Evolutionary conservation across 2,888 invertebrate genomes (phyloP), one percentile per base, ranked within the genome.

Genomic region (Pterostichus niger): DNA sequence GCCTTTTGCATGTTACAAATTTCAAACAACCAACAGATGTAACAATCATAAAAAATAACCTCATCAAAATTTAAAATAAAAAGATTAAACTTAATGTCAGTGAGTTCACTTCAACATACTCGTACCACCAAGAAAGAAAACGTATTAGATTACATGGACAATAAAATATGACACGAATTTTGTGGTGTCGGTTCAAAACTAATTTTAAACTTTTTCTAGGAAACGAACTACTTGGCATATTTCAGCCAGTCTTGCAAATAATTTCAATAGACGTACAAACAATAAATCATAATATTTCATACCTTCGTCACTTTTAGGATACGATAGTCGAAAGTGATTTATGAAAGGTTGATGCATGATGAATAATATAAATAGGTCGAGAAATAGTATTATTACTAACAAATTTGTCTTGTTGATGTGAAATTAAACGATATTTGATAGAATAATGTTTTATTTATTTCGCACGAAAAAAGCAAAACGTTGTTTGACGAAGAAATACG

Each of bases 141-240:
- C 10, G 46, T 71, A 44, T 71, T 71, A 17, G 7, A 46, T 71
- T 40, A 46, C 46, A 71, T 35, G 31, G 6, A 59, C 31, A 59
- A 59, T 59, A 59, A 59, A 59, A 59, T 59, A 24, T 64, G 71
- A 71, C 71, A 71, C 71, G 71, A 71, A 40, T 71, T 46, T 46
- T 71, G 71, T 44, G 71, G 71, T 71, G 17, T 15, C 24, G 17
- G 68, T 68, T 68, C 17, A 24, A 11, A 40, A 68, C 68, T 68
- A 71, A 71, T 44, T 71, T 71, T 71, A 71, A 71, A 71, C 71
- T 71, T 71, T 71, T 71, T 71, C 71, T 44, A 71, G 24, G 71
- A 71, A 71, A 24, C 24, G 24, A 24, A 24, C 24, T 24, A 24
- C 24, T 24, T n/a, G 35, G 24, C 3, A 31, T n/a, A n/a, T 61